Conservation (phyloP, 2,888 invertebrate genomes). For the Escarpia spicata region DNA sequence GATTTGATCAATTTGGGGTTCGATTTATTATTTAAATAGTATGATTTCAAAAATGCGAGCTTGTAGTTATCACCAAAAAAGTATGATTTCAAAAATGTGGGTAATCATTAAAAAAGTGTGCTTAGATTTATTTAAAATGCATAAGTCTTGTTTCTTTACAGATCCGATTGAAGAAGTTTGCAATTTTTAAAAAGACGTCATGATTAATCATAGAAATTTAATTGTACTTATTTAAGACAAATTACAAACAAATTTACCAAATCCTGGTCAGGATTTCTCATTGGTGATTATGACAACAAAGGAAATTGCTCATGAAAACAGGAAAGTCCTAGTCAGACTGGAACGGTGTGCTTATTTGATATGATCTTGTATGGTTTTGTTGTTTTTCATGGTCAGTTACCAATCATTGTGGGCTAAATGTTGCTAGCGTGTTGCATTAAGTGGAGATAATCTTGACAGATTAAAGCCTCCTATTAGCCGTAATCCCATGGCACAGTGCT, state of each 20-base stretch:
- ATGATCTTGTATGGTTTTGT: not conserved
- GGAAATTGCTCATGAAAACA: not conserved
- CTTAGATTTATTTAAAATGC: too few species aligned
- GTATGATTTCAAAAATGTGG: too few species aligned
- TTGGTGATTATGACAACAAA: too few species aligned
- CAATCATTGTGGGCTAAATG: not conserved
- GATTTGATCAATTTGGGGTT: not conserved
- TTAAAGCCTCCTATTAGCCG: not conserved
- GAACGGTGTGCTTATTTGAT: not conserved
- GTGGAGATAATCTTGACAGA: not conserved
- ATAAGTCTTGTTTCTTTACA: too few species aligned
- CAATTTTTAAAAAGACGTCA: too few species aligned
- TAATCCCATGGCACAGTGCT: not conserved
- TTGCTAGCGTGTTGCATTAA: not conserved
- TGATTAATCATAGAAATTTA: too few species aligned
- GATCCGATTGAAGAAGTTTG: too few species aligned
- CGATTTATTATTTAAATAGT: not conserved
- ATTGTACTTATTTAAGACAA: too few species aligned
- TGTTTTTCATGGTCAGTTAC: not conserved
- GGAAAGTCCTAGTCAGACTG: not conserved
- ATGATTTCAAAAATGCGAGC: not conserved
- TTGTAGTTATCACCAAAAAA: too few species aligned
- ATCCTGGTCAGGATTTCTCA: too few species aligned
- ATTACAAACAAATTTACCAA: too few species aligned
- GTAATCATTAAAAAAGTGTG: too few species aligned